A percentile compares a stretch with the other conserved stretches of the same genome.
These are phyloP conservation scores for Drosophila maculinotata DNA, from an alignment of 2,888 invertebrate genomes.

Conservation along the genomic window DNA sequence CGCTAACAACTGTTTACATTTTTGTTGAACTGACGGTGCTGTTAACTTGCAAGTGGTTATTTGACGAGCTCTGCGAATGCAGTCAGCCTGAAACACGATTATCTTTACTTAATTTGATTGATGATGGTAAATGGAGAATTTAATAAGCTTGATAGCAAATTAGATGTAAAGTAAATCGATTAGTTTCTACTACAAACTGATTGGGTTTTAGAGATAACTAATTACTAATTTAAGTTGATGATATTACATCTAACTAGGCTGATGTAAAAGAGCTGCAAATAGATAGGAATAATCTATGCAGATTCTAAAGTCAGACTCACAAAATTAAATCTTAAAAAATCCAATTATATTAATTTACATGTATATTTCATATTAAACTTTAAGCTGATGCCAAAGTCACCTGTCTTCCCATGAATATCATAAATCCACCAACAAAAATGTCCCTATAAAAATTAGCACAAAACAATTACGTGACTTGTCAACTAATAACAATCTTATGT, in stretches of 20 bases:
- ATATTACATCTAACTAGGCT: too few species aligned
- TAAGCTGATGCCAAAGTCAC: background rate
- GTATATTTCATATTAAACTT: background rate
- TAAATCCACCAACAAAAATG: slow-evolving; percentile 5
- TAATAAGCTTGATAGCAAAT: background rate
- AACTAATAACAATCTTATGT: slow-evolving; percentile 81
- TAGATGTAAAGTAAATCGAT: background rate
- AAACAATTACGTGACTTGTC: slow-evolving; percentile 81
- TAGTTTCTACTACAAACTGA: too few species aligned
- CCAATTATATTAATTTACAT: background rate
- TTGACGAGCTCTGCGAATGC: too few species aligned
- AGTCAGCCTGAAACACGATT: slow-evolving; percentile 13
- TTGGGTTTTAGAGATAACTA: background rate
- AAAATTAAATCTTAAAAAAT: background rate
- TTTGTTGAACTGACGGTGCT: slow-evolving; percentile 13
- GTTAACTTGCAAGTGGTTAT: too few species aligned
- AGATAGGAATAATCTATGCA: too few species aligned
- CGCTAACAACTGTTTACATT: slow-evolving; percentile 30
- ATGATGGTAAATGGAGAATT: slow-evolving; percentile 17
- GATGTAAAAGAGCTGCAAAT: too few species aligned
- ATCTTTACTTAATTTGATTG: slow-evolving; percentile 27
- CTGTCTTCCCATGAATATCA: slow-evolving; percentile 17
- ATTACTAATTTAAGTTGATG: too few species aligned
- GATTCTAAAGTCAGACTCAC: too few species aligned
- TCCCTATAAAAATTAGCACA: slow-evolving; percentile 48